Base-by-base conservation (phyloP, 2,888 invertebrate species). In the Acleris literana region DNA sequence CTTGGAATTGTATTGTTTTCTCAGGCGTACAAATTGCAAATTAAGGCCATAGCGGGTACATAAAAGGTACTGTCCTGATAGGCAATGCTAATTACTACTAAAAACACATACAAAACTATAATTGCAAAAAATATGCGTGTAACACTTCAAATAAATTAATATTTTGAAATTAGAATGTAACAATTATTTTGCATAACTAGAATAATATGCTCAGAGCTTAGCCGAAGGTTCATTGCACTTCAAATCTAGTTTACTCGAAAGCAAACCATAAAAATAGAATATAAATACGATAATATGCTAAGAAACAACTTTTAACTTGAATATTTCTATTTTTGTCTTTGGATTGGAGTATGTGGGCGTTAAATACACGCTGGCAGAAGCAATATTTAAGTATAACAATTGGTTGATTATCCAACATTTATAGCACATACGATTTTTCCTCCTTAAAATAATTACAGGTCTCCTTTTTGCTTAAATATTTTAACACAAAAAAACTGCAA, bases 211-310 rank as follows among this genome's bases (percentile, higher is more conserved):
- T 83, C 75, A 83, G 82, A 90, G 91, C 91, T 90, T 85, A 76
- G 91, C 91, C 53, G 87, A 84, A 81, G 77, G 77, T 83, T 86
- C 84, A 91, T 92, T 92, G 91, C 91, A 92, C 91, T 85, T 83
- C 76, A 80, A 74, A 71, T 79, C 75, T 78, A 76, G 75, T 76
- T 74, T 79, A 72, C 73, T 76, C 75, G 74, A 72, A 73, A 76
- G 74, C 73, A 78, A 77, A 79, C 77, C 68, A 73, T 81, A 76
- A 80, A 76, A 81, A 80, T 77, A 82, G 70, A 81, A 76, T 77
- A 82, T 74, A 81, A 73, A 74, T 72, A 70, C 75, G 79, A 71
- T 75, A 77, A 76, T 74, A 66, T 69, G 71, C 62, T 64, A 75
- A 73, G 72, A 71, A 74, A 77, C 65, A 69, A 65, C 68, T 68